Conservation (phyloP, 2,888 invertebrate species). For the Cyrtodaria siliqua region DNA sequence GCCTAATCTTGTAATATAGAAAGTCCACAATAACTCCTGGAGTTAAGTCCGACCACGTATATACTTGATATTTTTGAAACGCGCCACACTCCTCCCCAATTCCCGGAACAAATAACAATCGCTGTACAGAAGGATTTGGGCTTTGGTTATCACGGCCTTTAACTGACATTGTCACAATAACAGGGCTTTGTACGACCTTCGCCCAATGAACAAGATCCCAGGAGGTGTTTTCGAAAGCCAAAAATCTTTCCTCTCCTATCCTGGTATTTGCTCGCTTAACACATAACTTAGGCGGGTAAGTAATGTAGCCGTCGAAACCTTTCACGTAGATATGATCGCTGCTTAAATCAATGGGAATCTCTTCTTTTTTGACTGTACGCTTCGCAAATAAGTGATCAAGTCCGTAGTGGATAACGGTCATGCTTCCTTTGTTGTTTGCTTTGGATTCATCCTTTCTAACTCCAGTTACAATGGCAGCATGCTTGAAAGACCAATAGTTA, state of each 20-base stretch:
- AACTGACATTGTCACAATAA: neutral
- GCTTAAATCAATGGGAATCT: constrained; percentile 12
- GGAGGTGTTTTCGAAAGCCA: constrained; percentile 22
- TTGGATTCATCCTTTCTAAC: constrained; percentile 8
- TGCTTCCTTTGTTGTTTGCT: neutral
- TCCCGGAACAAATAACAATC: constrained; percentile 21
- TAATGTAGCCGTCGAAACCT: constrained; percentile 24
- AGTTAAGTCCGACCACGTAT: constrained; percentile 34
- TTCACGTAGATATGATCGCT: constrained; percentile 9
- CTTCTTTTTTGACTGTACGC: constrained; percentile 30
- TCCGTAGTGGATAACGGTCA: constrained; percentile 38
- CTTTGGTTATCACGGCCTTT: neutral
- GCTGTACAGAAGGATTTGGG: neutral
- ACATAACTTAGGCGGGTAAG: constrained; percentile 17
- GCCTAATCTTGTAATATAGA: constrained; percentile 29
- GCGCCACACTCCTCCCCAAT: constrained; percentile 8
- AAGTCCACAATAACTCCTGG: constrained; percentile 44
- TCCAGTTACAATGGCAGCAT: constrained; percentile 28
- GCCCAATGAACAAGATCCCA: constrained; percentile 49
- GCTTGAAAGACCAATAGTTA: constrained; percentile 30
- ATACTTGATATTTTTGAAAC: constrained; percentile 25
- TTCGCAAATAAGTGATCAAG: constrained; percentile 10
- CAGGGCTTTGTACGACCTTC: constrained; percentile 34
- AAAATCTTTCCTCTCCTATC: constrained; percentile 30
- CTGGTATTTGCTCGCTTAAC: constrained; percentile 25